Conservation (phyloP, 2,113 vertebrate species). For the Neomonachus schauinslandi region DNA sequence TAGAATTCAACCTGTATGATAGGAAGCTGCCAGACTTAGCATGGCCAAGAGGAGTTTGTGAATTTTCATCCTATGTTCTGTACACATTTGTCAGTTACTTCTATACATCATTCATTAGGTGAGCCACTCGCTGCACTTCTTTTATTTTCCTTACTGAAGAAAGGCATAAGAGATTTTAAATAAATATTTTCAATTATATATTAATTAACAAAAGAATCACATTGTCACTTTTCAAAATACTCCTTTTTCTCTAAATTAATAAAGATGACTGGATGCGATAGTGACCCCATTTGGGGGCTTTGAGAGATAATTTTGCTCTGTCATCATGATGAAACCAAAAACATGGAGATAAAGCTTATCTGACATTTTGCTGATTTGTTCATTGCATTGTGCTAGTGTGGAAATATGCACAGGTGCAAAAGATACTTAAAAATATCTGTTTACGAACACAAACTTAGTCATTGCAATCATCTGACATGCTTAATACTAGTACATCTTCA, state of each 20-base stretch:
- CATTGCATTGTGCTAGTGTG: neutral
- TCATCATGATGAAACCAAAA: neutral
- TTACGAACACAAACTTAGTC: neutral
- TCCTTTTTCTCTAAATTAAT: constrained; percentile 22
- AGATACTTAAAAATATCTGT: neutral
- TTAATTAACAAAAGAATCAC: neutral
- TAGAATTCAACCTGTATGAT: neutral
- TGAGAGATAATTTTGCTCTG: neutral
- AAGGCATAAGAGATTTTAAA: neutral
- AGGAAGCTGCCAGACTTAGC: neutral
- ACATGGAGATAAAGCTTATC: neutral
- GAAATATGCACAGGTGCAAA: neutral
- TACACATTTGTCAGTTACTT: neutral
- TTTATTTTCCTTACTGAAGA: neutral
- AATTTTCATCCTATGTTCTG: neutral
- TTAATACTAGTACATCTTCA: neutral
- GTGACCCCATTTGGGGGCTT: neutral
- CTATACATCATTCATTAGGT: neutral
- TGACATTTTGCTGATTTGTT: neutral
- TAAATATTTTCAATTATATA: constrained; percentile 19
- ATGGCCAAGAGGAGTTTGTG: neutral
- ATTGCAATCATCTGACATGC: neutral
- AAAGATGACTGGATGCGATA: neutral
- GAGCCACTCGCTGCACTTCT: neutral
- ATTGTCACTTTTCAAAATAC: constrained; percentile 6